Evolutionary conservation across 2,113 vertebrate genomes (phyloP).

Genomic region (Oophaga pumilio): DNA sequence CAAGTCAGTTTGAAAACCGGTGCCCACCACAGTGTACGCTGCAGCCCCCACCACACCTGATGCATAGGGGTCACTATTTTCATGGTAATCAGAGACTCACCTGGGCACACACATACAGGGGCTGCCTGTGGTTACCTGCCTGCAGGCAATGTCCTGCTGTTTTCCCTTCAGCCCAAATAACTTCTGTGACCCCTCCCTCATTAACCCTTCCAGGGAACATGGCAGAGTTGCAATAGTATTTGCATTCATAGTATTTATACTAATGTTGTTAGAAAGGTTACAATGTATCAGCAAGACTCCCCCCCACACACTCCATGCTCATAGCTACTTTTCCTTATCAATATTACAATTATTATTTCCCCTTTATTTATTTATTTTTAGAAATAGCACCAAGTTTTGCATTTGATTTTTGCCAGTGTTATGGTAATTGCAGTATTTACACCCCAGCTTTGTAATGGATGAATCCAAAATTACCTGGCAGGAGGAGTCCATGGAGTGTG

Average conservation of each 20-base stretch:
- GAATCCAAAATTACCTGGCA: background rate
- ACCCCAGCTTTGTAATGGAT: background rate
- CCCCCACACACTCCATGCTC: no score
- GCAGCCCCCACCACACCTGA: no score
- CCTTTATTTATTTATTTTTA: no score
- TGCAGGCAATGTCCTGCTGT: background rate
- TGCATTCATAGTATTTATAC: background rate
- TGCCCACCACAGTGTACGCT: no score
- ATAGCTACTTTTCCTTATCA: background rate
- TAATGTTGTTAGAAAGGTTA: background rate
- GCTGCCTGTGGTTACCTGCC: background rate
- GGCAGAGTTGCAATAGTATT: background rate
- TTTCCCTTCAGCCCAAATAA: background rate
- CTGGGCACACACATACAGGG: background rate
- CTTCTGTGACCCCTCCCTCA: background rate
- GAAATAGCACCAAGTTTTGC: no score
- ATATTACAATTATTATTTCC: no score
- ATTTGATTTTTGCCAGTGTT: background rate
- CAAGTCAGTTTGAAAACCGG: no score
- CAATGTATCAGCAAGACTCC: background rate
- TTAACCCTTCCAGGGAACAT: background rate
- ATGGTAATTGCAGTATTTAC: background rate
- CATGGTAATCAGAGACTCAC: conserved; percentile 11
- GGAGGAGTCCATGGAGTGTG: background rate
- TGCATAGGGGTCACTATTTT: background rate